A percentile compares a stretch with the other conserved stretches of the same genome.
These are phyloP conservation scores for Callithrix jacchus DNA, from an alignment of 2,113 vertebrate genomes.

Conservation along the genomic window DNA sequence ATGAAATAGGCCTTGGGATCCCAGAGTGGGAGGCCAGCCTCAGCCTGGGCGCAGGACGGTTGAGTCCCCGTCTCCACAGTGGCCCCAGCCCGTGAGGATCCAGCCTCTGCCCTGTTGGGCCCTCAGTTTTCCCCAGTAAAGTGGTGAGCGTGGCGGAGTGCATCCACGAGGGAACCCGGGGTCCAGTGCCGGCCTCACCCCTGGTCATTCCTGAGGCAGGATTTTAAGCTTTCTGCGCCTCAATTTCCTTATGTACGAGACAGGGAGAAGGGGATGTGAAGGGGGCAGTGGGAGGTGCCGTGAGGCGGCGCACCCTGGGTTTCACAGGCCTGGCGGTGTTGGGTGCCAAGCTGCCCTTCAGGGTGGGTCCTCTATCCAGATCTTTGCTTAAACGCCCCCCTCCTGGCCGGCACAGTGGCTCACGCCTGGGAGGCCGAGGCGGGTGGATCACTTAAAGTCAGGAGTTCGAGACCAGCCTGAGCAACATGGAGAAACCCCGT, in stretches of 20 bases:
- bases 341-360: accelerated
- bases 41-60: not conserved
- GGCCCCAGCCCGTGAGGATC: not conserved
- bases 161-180: accelerated
- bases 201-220: not conserved
- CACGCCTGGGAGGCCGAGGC: no score
- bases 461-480: no score
- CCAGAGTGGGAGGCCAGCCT: not conserved
- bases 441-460: no score
- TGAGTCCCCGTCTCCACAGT: no score
- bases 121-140: not conserved
- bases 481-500: no score
- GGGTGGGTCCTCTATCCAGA: not conserved
- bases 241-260: not conserved
- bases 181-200: no score
- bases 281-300: accelerated
- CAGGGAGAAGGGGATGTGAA: accelerated
- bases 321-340: accelerated
- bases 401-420: no score
- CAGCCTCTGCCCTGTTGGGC: not conserved
- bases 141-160: not conserved
- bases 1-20: not conserved
- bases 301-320: accelerated
- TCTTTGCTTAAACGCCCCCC: not conserved
- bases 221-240: not conserved